Evolutionary conservation across 2,797 vertebrate species (phyloP).

Genomic region (Gambelia wislizenii): DNA sequence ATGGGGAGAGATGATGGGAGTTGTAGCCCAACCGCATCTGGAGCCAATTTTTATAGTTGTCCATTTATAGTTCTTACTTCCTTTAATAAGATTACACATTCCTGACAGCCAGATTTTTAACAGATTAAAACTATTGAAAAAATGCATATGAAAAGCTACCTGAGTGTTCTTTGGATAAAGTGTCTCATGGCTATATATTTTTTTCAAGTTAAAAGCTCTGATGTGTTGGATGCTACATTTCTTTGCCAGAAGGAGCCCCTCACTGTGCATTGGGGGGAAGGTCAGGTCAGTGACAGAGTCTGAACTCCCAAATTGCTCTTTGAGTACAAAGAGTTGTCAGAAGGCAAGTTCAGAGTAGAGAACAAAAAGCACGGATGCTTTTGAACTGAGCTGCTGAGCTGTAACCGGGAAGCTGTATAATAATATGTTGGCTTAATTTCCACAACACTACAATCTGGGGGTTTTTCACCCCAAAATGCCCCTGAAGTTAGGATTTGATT

Average conservation of each 20-base stretch:
- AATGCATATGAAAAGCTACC: conserved; percentile 57
- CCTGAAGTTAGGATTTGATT: conserved; percentile 7
- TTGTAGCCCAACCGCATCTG: neutral
- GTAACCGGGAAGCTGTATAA: conserved; percentile 41
- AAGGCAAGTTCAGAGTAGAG: conserved; percentile 45
- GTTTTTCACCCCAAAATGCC: conserved; percentile 38
- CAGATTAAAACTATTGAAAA: conserved; percentile 64
- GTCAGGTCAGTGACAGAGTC: conserved; percentile 60
- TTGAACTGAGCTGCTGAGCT: conserved; percentile 50
- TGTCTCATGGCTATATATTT: conserved; percentile 52
- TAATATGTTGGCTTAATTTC: conserved; percentile 38
- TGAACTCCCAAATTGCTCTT: conserved; percentile 64
- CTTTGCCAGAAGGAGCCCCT: conserved; percentile 56
- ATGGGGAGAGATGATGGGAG: neutral
- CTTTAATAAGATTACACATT: conserved; percentile 59
- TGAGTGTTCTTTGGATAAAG: conserved; percentile 64
- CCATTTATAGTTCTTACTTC: neutral
- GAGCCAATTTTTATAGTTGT: neutral
- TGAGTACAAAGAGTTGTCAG: conserved; percentile 55
- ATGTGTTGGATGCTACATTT: conserved; percentile 65
- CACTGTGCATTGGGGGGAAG: conserved; percentile 45
- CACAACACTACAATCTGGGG: neutral
- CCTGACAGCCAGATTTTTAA: conserved; percentile 46
- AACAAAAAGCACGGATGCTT: conserved; percentile 44
- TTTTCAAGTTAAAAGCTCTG: conserved; percentile 67